Conservation (phyloP, 2,888 invertebrate species). For the Dichetophora obliterata region DNA sequence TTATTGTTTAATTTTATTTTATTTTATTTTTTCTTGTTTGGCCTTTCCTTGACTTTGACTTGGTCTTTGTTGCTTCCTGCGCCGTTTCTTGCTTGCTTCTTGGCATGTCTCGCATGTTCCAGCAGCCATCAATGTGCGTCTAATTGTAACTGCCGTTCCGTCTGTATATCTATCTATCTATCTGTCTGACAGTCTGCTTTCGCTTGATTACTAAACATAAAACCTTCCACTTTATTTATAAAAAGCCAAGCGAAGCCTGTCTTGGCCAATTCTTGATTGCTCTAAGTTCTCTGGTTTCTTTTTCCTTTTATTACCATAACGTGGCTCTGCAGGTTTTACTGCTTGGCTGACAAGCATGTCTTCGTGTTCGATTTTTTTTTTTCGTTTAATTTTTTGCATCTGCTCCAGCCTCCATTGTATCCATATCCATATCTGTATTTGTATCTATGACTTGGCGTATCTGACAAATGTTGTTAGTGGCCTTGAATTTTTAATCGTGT, state of each 20-base stretch:
- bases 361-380: background rate
- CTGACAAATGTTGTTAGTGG: conserved; percentile 47
- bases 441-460: background rate
- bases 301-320: no score
- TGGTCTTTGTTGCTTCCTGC: no score
- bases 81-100: no score
- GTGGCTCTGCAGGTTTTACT: background rate
- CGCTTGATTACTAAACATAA: no score
- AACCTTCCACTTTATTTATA: no score
- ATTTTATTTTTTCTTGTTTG: no score
- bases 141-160: background rate
- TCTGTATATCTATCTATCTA: background rate
- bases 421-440: no score
- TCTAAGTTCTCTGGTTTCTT: no score
- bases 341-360: background rate
- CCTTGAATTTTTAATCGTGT: conserved; percentile 63
- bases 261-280: background rate
- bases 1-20: no score
- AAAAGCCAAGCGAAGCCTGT: background rate
- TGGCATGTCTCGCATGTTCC: background rate
- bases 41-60: no score
- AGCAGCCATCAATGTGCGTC: background rate
- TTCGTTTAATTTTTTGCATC: background rate
- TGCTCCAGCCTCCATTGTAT: background rate
- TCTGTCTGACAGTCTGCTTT: background rate